Evolutionary conservation across 2,797 vertebrate genomes (phyloP), one percentile per base, ranked within the genome.

Genomic region (Urophycis tenuis): DNA sequence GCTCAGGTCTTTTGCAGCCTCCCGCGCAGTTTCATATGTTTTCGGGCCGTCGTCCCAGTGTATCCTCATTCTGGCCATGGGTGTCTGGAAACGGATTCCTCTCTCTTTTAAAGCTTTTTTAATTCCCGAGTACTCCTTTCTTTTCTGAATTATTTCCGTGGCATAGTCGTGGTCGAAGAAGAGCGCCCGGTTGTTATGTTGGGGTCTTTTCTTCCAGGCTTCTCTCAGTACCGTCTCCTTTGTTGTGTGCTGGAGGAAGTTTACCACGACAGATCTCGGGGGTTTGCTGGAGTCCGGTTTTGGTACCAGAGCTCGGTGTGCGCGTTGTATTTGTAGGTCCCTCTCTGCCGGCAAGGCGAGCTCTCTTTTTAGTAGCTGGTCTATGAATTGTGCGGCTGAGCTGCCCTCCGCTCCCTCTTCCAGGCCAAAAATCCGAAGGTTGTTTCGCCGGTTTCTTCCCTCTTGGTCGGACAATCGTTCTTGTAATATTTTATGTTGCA

Each of bases 101-200:
- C 11, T 15, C n/a, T 32, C 39, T 14, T 73, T 73, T 15, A 77
- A 10, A 0, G 34, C 60, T 34, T 70, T 74, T 74, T 74, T 74
- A 17, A 78, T 49, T 11, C 39, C 60, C 0, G 8, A 0, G 7
- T 74, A 78, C 12, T 72, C 1, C 1, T 14, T 67, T 5, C 60
- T 10, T 70, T 78, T 41, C 53, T 39, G 49, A 2, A 78, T 25
- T 1, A 78, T 22, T 19, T 74, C 53, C 0, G 11, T 39, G 5
- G 71, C 14, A 8, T 77, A 77, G 8, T 77, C n/a, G 2, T 71
- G 33, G 10, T 74, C 77, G 41, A 74, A 74, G 0, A 69, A 45
- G 7, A 74, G 53, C 1, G n/a, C 7, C 14, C 14, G 53, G 67
- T 19, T 70, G 60, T 15, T 71, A 25, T 74, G 0, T 3, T 32